Conservation (phyloP, 1,140 invertebrate species). For the Eumeta japonica region DNA sequence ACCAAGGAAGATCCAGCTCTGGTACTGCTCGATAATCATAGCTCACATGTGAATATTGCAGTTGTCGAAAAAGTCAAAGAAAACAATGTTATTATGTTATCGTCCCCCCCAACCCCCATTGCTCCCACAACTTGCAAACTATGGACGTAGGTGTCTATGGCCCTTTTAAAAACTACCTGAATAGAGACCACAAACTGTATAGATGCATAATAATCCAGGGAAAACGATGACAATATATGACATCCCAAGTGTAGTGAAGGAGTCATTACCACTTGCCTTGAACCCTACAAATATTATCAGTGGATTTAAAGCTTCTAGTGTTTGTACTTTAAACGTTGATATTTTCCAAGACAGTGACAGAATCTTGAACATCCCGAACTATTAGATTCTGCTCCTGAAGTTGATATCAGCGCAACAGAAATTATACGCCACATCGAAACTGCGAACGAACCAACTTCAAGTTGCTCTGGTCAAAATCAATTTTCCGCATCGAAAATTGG, state of each 20-base stretch:
- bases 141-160: slow-evolving; percentile 29
- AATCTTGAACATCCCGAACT: too few species aligned
- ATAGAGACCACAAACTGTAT: slow-evolving; percentile 4
- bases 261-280: neutral
- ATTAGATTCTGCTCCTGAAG: too few species aligned
- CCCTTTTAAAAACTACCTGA: slow-evolving; percentile 11
- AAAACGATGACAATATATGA: slow-evolving; percentile 15
- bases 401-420: too few species aligned
- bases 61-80: slow-evolving; percentile 20
- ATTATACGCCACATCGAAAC: too few species aligned
- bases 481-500: too few species aligned
- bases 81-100: slow-evolving; percentile 28
- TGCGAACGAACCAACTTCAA: too few species aligned
- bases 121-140: slow-evolving; percentile 47
- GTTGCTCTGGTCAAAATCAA: too few species aligned
- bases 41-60: slow-evolving; percentile 27
- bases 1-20: slow-evolving; percentile 21
- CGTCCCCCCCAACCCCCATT: slow-evolving; percentile 51
- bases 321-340: slow-evolving; percentile 10
- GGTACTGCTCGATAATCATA: slow-evolving; percentile 36
- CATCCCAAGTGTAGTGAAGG: slow-evolving; percentile 9
- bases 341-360: slow-evolving; percentile 11
- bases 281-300: slow-evolving; percentile 9
- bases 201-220: too few species aligned
- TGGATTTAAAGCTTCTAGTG: slow-evolving; percentile 9